phyloP scores from a whole-genome alignment of 1,140 invertebrate species.

The Lasioglossum albipes region DNA sequence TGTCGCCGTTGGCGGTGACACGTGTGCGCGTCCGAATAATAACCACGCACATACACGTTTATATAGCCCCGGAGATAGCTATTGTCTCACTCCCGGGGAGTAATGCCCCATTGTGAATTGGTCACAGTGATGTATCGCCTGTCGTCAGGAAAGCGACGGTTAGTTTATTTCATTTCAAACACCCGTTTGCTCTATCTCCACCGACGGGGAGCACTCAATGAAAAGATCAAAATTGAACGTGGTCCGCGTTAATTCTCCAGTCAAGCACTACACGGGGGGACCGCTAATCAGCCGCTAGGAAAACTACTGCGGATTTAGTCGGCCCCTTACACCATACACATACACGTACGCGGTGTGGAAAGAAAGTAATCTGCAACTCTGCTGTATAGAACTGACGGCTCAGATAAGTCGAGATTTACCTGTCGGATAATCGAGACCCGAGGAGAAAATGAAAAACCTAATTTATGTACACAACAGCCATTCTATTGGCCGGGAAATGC shows the following conservation, averaged over 20 bases:
- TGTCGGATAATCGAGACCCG: too few relatives aligned
- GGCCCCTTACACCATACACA: too few relatives aligned
- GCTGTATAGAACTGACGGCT: too few relatives aligned
- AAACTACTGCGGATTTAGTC: background rate
- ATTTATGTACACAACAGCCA: too few relatives aligned
- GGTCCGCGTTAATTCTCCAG: background rate
- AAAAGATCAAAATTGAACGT: background rate
- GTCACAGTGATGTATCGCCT: conserved; percentile 67
- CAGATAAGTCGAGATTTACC: too few relatives aligned
- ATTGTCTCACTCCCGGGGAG: conserved; percentile 56
- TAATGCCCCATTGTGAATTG: conserved; percentile 70
- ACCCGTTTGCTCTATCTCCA: background rate
- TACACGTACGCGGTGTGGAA: background rate
- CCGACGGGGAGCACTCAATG: background rate
- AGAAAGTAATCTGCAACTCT: too few relatives aligned
- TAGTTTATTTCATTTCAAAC: conserved; percentile 58
- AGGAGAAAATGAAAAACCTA: too few relatives aligned
- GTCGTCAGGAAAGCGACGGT: conserved; percentile 55
- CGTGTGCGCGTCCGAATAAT: conserved; percentile 59
- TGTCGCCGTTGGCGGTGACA: conserved; percentile 39
- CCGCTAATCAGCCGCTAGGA: background rate
- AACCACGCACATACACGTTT: conserved; percentile 57
- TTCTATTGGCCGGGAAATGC: too few relatives aligned
- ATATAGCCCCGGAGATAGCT: conserved; percentile 51
- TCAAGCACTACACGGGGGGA: background rate